Percentiles rank a stretch among this genome's conserved stretches.
Evolutionary conservation across 2,888 invertebrate genomes (phyloP).

Genomic region (Nowickia ferox): DNA sequence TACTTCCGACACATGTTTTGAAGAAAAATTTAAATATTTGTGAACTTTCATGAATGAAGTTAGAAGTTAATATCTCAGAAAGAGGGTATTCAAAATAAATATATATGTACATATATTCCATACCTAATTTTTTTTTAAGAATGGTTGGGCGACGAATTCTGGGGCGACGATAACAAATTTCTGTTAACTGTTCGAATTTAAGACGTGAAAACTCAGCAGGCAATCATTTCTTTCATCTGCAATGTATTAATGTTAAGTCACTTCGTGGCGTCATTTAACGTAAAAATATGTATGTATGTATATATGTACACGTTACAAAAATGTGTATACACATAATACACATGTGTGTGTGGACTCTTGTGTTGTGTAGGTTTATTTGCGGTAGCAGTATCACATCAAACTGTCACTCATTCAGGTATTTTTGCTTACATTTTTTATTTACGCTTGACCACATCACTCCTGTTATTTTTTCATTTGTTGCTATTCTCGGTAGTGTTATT

Average conservation of each 20-base stretch:
- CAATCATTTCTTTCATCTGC: constrained; percentile 22
- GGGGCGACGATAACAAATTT: too few relatives aligned
- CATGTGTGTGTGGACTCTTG: background rate
- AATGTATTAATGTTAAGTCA: constrained; percentile 52
- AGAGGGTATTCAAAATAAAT: too few relatives aligned
- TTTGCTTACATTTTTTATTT: constrained; percentile 63
- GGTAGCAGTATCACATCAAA: constrained; percentile 65
- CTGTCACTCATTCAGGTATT: constrained; percentile 66
- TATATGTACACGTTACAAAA: background rate
- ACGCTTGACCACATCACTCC: constrained; percentile 55
- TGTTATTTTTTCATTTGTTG: constrained; percentile 21
- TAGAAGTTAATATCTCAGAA: too few relatives aligned
- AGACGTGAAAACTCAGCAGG: constrained; percentile 18
- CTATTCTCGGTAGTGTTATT: constrained; percentile 32
- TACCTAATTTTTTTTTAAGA: too few relatives aligned
- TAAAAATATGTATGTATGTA: background rate
- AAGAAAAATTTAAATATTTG: too few relatives aligned
- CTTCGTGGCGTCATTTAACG: constrained; percentile 47
- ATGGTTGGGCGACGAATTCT: too few relatives aligned
- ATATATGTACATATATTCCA: too few relatives aligned
- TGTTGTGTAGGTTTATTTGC: constrained; percentile 24
- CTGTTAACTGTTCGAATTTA: background rate
- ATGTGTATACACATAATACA: background rate
- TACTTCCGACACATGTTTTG: too few relatives aligned
- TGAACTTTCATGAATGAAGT: too few relatives aligned